Evolutionary conservation across 2,797 vertebrate genomes (phyloP).

Genomic region (Hippoglossus hippoglossus): DNA sequence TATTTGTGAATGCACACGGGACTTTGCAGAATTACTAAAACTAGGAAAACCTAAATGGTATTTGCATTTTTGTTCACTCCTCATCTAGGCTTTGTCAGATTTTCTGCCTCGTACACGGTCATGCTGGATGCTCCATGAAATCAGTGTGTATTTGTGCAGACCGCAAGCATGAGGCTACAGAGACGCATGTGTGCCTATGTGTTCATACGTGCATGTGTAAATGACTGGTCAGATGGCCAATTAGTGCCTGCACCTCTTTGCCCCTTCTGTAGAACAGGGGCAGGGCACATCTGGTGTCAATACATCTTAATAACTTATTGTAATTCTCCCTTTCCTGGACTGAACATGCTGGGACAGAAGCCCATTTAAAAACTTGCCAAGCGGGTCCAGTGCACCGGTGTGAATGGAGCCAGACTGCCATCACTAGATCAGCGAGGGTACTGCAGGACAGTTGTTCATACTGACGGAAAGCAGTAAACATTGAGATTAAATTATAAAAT

Average conservation of each 20-base stretch:
- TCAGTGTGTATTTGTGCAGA: constrained; percentile 3
- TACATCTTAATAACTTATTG: constrained; percentile 76
- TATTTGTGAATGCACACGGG: neutral
- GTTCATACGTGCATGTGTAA: constrained; percentile 42
- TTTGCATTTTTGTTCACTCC: neutral
- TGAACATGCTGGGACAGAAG: constrained; percentile 65
- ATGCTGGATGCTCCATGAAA: neutral
- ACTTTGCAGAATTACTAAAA: no score
- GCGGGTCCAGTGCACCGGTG: neutral
- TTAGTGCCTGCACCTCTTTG: constrained; percentile 61
- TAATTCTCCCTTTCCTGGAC: constrained; percentile 71
- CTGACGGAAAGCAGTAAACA: neutral
- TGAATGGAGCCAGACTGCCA: constrained; percentile 80
- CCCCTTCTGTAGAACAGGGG: constrained; percentile 46
- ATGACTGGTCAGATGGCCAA: constrained; percentile 69
- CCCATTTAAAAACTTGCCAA: constrained; percentile 58
- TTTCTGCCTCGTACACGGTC: constrained; percentile 5
- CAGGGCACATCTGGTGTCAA: constrained; percentile 77
- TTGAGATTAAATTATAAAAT: neutral
- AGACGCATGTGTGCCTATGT: constrained; percentile 19
- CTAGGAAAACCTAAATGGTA: neutral
- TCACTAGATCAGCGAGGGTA: constrained; percentile 69
- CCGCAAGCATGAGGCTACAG: constrained; percentile 1
- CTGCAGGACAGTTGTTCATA: constrained; percentile 52
- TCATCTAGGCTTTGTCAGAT: neutral